Evolutionary conservation across 1,140 invertebrate genomes (phyloP).

Genomic region (Vollenhovia emeryi): DNA sequence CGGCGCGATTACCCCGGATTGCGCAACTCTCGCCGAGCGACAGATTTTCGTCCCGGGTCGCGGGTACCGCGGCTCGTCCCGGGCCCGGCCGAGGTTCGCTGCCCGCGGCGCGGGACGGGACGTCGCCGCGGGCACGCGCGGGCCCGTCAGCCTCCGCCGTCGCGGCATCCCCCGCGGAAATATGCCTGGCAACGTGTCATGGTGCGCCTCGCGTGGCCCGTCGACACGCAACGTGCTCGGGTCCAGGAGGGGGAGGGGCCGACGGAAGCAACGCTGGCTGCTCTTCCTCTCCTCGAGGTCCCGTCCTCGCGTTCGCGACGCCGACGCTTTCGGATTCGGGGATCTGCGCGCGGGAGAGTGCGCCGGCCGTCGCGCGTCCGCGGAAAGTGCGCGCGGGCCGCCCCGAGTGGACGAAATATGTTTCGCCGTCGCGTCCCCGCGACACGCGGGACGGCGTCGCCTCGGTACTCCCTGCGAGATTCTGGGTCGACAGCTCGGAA

Average conservation of each 20-base stretch:
- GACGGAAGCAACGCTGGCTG: neutral
- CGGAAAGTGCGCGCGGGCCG: neutral
- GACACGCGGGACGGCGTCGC: too few species aligned
- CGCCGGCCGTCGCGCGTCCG: neutral
- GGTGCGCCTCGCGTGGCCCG: constrained; percentile 49
- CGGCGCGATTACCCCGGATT: constrained; percentile 78
- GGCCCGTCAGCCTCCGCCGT: constrained; percentile 22
- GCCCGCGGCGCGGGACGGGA: too few species aligned
- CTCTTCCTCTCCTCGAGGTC: neutral
- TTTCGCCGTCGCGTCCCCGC: neutral
- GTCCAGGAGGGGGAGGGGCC: neutral
- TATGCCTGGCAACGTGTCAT: constrained; percentile 79
- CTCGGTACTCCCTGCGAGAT: neutral
- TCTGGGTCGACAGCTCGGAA: neutral
- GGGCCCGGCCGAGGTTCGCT: too few species aligned
- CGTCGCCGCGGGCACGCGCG: too few species aligned
- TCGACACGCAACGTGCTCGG: constrained; percentile 49
- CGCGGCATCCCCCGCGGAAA: constrained; percentile 65
- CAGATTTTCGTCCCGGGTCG: too few species aligned
- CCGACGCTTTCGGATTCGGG: neutral
- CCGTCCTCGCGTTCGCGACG: neutral
- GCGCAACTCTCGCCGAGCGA: constrained; percentile 78
- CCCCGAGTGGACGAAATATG: neutral
- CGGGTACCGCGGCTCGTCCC: too few species aligned
- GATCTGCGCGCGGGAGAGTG: neutral